Evolutionary conservation across 2,113 vertebrate genomes (phyloP), one percentile per base, ranked within the genome.

Genomic region (Carassius gibelio): DNA sequence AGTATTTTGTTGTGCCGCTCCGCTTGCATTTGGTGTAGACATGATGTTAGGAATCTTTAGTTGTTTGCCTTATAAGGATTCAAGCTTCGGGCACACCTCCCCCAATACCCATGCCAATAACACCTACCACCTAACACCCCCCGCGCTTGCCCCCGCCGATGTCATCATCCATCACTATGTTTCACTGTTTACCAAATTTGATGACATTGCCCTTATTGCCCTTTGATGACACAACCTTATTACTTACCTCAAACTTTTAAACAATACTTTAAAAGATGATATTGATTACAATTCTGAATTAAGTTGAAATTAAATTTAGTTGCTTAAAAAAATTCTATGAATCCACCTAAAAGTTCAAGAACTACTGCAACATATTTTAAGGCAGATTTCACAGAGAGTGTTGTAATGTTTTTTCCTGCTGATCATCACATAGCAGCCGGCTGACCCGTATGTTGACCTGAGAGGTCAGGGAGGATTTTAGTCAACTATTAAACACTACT

Each of bases 331-430:
- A 0, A 8, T 26, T 59, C 5, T 21, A 59, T 59, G 19, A 7
- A 59, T 59, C 4, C 52, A 55, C 14, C 52, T 55, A 55, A 55
- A 55, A 17, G 52, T 8, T 21, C 17, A 57, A 57, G 17, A 57
- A 59, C 55, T 59, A 59, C 17, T 45, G 9, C 45, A 59, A 59
- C 5, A 59, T 7, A 8, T 59, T 59, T 68, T 13, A 21, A 26
- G 36, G 48, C 57, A 26, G 38, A 81, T 81, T 17, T 69, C 48
- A 19, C 8, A 21, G 45, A 19, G 36, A 68, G 3, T 69, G 5
- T 14, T 34, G 45, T 52, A 26, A 81, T 81, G 45, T 48, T 62
- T 48, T 48, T 80, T 55, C 74, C 21, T 64, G 36, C 38, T 68
- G 62, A 19, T 68, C 23, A 19, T 68, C 23, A 36, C 23, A 34